phyloP scores from a whole-genome alignment of 2,888 invertebrate species.

The Pinctada fucata region DNA sequence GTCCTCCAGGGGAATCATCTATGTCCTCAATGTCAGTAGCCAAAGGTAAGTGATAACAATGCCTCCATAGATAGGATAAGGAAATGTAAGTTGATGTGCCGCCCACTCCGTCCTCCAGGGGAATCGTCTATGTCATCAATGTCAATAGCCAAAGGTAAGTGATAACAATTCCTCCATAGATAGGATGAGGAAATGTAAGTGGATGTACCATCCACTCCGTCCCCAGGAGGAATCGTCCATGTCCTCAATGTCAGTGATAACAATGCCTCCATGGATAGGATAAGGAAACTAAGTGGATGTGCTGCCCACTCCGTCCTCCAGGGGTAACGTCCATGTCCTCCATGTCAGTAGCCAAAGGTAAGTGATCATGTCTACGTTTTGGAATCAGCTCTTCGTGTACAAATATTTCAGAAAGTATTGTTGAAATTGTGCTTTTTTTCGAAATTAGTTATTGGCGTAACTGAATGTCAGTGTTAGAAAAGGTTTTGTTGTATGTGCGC shows the following conservation, averaged over 20 bases:
- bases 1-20: slow-evolving; percentile 24
- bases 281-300: slow-evolving; percentile 42
- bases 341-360: slow-evolving; percentile 36
- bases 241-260: slow-evolving; percentile 35
- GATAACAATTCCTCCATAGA: slow-evolving; percentile 11
- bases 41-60: slow-evolving; percentile 25
- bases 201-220: slow-evolving; percentile 44
- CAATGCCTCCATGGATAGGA: slow-evolving; percentile 20
- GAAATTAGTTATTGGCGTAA: too few relatives aligned
- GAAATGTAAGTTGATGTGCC: slow-evolving; percentile 43
- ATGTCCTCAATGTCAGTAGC: slow-evolving; percentile 40
- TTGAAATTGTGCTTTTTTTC: too few relatives aligned
- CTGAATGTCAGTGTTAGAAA: too few relatives aligned
- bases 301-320: slow-evolving; percentile 31
- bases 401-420: too few relatives aligned
- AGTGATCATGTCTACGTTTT: neutral
- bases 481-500: too few relatives aligned
- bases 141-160: slow-evolving; percentile 37
- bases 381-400: too few relatives aligned
- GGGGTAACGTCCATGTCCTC: slow-evolving; percentile 39
- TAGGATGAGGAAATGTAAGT: slow-evolving; percentile 31
- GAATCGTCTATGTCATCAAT: slow-evolving; percentile 39
- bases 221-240: slow-evolving; percentile 29
- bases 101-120: slow-evolving; percentile 30
- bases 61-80: slow-evolving; percentile 25